Base-by-base conservation (phyloP, 23 tunicate species). In the Trididemnum nubilum region DNA sequence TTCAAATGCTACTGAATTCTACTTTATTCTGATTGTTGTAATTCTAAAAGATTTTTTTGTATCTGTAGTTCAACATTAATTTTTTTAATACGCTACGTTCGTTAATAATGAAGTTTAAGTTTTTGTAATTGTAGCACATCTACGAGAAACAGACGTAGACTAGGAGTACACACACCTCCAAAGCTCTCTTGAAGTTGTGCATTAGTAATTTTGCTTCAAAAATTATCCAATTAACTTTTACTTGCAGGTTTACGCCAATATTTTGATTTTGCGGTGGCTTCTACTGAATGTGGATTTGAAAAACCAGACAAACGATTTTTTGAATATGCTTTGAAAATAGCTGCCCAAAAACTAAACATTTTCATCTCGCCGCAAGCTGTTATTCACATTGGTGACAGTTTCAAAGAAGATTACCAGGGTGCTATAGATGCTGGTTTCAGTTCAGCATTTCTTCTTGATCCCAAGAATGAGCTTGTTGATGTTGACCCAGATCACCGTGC, bases 281-380 rank as follows among this genome's bases (percentile, higher is more conserved):
- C 84, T 27, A 40, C 35, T 34, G 64, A 85, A 7, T 71, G 85
- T 64, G 73, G 76, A 21, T 79, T 52, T 85, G 84, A 79, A 52
- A 85, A 85, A 30, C 90, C 90, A 3, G 79, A 79, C 33, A 33
- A 30, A 12, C 54, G 60, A 25, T 78, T 85, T 80, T 85, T 85
- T 57, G 83, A 78, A 3, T 34, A 31, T 51, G 83, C 90, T 27
- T 70, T 85, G 36, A 50, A 79, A 34, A 28, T 33, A 2, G 40
- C 66, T 9, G 54, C 15, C 2, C 38, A 34, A 5, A 15, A 35
- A 4, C 22, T 24, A 27, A 12, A 33, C 52, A 9, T 4, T 39
- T 12, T 4, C 9, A 27, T 77, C 51, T 12, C 66, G 27, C 27
- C 38, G 3, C 12, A 34, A 3, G 5, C 26, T 5, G 3, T 38